Evolutionary conservation across 2,888 invertebrate genomes (phyloP).

Genomic region (Anorthoa munda): DNA sequence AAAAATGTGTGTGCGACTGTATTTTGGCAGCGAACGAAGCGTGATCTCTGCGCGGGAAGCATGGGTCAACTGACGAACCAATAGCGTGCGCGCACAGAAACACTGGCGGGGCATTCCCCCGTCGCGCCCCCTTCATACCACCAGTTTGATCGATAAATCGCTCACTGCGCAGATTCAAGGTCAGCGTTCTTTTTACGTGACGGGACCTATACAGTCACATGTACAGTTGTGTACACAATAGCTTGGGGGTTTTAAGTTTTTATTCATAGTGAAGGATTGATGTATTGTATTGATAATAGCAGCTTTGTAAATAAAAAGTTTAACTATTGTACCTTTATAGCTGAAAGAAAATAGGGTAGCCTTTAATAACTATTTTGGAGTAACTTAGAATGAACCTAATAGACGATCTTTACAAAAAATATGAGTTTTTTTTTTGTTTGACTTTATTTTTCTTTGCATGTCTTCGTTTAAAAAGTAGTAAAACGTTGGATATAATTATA

Average conservation of each 20-base stretch:
- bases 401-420: neutral
- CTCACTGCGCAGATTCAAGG: too few relatives aligned
- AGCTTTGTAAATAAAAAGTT: slow-evolving; percentile 26
- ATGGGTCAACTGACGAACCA: too few relatives aligned
- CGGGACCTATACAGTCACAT: too few relatives aligned
- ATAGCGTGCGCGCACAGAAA: too few relatives aligned
- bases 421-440: too few relatives aligned
- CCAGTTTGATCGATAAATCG: too few relatives aligned
- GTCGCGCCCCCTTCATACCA: too few relatives aligned
- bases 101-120: too few relatives aligned
- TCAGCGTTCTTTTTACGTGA: too few relatives aligned
- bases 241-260: neutral
- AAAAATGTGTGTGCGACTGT: too few relatives aligned
- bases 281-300: neutral
- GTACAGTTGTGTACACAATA: slow-evolving; percentile 25
- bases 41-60: too few relatives aligned
- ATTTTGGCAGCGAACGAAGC: too few relatives aligned
- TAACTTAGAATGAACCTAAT: neutral
- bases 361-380: neutral
- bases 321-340: neutral
- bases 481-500: neutral
- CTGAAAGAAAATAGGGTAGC: neutral
- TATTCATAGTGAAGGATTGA: neutral
- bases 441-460: neutral
- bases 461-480: neutral